phyloP scores from a whole-genome alignment of 2,113 vertebrate genomes.

The Sinocyclocheilus anshuiensis region DNA sequence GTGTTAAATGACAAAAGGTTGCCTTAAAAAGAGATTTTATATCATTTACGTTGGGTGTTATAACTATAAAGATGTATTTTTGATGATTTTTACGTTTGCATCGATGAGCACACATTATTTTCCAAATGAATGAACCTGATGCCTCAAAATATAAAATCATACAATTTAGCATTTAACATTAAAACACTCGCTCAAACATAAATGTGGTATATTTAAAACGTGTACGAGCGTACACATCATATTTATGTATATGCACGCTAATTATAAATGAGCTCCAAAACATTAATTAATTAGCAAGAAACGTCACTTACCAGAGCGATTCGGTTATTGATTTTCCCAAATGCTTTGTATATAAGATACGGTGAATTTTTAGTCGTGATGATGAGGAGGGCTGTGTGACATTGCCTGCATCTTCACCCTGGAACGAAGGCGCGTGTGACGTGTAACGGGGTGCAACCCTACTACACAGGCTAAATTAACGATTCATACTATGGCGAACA shows the following conservation, averaged over 20 bases:
- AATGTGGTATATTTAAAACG: neutral
- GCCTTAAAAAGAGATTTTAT: neutral
- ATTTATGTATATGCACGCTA: neutral
- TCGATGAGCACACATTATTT: slow-evolving; percentile 10
- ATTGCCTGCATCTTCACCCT: slow-evolving; percentile 50
- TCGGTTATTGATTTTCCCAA: neutral
- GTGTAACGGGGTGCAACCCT: slow-evolving; percentile 46
- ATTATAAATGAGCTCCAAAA: neutral
- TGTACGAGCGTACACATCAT: neutral
- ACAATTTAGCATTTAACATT: neutral
- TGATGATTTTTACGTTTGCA: neutral
- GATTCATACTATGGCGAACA: slow-evolving; percentile 17
- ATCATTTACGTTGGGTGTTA: neutral
- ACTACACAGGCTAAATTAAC: slow-evolving; percentile 34
- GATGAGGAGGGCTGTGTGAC: slow-evolving; percentile 32
- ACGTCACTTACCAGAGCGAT: slow-evolving; percentile 19
- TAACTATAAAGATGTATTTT: neutral
- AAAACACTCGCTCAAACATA: neutral
- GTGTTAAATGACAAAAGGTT: neutral
- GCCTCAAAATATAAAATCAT: neutral
- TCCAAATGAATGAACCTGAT: neutral
- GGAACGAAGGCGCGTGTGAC: slow-evolving; percentile 40
- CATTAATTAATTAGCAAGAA: neutral
- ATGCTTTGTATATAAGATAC: neutral
- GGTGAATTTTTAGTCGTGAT: slow-evolving; percentile 11